phyloP scores from a whole-genome alignment of 2,113 vertebrate species.

The Dipodomys stephensi region DNA sequence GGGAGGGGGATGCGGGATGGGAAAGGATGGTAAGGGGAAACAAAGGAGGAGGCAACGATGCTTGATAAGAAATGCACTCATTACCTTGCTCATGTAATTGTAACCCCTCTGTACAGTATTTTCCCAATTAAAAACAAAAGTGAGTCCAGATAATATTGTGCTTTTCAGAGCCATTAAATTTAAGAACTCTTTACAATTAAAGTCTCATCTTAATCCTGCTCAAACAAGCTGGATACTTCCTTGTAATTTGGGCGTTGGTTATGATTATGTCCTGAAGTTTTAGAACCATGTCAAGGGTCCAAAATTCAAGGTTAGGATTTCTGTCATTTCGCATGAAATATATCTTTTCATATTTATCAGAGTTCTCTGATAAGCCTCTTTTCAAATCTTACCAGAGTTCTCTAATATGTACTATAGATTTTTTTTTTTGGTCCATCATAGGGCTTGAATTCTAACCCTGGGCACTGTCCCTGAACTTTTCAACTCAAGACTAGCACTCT shows the following conservation, averaged over 20 bases:
- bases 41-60: too few species aligned
- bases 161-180: slow-evolving; percentile 46
- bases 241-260: not conserved
- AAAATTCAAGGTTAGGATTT: not conserved
- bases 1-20: too few species aligned
- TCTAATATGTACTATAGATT: not conserved
- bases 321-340: not conserved
- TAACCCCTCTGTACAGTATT: too few species aligned
- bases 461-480: too few species aligned
- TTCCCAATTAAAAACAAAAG: too few species aligned
- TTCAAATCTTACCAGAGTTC: not conserved
- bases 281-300: not conserved
- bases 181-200: slow-evolving; percentile 14
- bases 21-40: too few species aligned
- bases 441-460: too few species aligned
- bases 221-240: slow-evolving; percentile 9
- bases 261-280: not conserved
- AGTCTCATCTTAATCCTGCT: not conserved
- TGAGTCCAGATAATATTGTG: not conserved
- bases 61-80: too few species aligned
- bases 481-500: too few species aligned
- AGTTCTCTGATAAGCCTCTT: not conserved
- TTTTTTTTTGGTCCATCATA: not conserved
- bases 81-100: too few species aligned
- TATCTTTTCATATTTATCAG: slow-evolving; percentile 4